phyloP scores from a whole-genome alignment of 2,113 vertebrate genomes.

The Catharus bicknelli region DNA sequence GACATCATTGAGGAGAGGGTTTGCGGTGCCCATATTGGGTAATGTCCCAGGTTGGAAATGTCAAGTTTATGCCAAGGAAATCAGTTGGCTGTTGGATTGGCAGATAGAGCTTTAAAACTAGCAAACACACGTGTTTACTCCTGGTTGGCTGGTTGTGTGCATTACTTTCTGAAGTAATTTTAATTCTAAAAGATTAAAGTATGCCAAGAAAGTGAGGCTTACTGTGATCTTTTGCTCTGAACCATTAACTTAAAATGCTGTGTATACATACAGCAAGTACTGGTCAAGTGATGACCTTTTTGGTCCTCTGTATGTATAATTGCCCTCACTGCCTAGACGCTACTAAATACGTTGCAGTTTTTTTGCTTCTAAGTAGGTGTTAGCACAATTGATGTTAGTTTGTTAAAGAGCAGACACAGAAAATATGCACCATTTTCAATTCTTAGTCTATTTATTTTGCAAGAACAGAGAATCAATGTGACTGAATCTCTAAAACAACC shows the following conservation, averaged over 20 bases:
- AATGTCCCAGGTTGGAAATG: constrained; percentile 34
- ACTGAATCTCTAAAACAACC: background rate
- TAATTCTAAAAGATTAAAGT: background rate
- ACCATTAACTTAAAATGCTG: background rate
- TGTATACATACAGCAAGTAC: background rate
- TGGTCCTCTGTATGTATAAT: background rate
- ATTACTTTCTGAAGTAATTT: background rate
- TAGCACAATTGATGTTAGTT: background rate
- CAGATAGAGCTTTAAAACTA: constrained; percentile 27
- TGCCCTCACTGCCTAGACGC: background rate
- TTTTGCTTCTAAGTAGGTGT: background rate
- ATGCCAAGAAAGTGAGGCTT: background rate
- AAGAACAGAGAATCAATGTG: background rate
- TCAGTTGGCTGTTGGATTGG: constrained; percentile 39
- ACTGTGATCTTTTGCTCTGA: background rate
- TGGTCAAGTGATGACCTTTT: background rate
- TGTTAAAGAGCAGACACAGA: background rate
- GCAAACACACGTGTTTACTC: background rate
- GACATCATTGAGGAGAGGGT: constrained; percentile 44
- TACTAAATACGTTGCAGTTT: background rate
- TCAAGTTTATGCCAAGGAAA: constrained; percentile 33
- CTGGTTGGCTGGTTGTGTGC: background rate
- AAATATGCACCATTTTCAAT: background rate
- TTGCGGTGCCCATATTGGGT: background rate
- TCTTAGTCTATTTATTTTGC: constrained; percentile 10